Conservation (phyloP, 1,140 invertebrate species). For the Lethocerus indicus region DNA sequence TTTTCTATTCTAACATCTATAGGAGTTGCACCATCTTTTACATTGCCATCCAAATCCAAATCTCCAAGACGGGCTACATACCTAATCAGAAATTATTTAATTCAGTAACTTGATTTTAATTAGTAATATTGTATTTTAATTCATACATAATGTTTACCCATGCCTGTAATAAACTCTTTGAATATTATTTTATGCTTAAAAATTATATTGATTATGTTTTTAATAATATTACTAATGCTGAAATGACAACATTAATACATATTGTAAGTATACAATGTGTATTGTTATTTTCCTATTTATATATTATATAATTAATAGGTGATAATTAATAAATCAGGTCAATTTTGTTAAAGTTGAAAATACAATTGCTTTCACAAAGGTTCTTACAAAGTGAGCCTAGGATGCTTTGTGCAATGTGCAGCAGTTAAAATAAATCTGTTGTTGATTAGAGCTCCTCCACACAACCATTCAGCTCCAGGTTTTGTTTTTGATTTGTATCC, state of each 20-base stretch:
- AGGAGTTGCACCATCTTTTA: constrained; percentile 22
- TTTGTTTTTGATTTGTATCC: constrained; percentile 30
- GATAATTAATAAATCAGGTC: neutral
- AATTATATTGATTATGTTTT: neutral
- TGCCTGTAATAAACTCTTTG: neutral
- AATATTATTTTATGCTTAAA: neutral
- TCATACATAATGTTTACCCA: neutral
- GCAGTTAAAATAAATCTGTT: constrained; percentile 31
- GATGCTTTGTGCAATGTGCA: constrained; percentile 26
- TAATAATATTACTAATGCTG: neutral
- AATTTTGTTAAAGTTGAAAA: neutral
- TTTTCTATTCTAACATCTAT: constrained; percentile 22
- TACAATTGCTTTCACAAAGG: neutral
- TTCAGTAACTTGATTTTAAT: neutral
- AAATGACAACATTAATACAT: neutral
- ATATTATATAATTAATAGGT: neutral
- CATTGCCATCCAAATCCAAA: constrained; percentile 22
- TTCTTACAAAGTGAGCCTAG: neutral
- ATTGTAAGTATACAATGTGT: neutral
- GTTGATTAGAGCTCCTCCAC: constrained; percentile 62
- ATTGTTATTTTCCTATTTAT: neutral
- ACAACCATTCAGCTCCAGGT: constrained; percentile 23
- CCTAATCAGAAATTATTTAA: constrained; percentile 11
- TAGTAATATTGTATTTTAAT: neutral
- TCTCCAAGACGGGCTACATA: constrained; percentile 21